phyloP scores from a whole-genome alignment of 2,888 invertebrate genomes.

The Anthophora plumipes region DNA sequence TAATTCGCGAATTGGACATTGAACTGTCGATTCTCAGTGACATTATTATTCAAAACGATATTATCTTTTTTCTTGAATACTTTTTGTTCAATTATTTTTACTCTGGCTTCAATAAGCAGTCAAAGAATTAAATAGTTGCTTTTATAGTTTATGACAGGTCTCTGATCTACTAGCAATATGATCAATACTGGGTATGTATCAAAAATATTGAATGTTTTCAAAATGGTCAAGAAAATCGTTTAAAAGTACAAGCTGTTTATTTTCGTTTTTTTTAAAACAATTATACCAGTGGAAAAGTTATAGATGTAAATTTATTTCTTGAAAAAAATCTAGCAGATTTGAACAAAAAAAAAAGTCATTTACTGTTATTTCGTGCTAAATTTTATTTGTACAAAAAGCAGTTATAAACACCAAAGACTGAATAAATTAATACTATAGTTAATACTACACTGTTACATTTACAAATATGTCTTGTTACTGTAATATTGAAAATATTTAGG shows the following conservation, averaged over 20 bases:
- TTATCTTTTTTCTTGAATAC: neutral
- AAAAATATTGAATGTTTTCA: neutral
- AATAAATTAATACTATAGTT: neutral
- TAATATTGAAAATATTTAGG: neutral
- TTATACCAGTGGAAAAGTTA: neutral
- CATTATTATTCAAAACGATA: neutral
- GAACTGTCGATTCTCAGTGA: neutral
- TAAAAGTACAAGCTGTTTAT: neutral
- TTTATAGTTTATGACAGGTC: neutral
- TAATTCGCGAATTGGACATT: slow-evolving; percentile 15
- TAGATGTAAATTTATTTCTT: neutral
- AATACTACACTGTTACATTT: neutral
- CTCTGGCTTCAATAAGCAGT: neutral
- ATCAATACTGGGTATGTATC: slow-evolving; percentile 67
- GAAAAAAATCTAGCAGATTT: neutral
- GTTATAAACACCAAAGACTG: neutral
- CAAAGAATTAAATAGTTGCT: neutral
- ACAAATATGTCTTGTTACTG: neutral
- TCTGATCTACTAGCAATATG: slow-evolving; percentile 45
- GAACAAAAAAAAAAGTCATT: too few species aligned
- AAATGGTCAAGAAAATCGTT: neutral
- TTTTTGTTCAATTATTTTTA: neutral
- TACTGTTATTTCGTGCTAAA: neutral
- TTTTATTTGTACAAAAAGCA: neutral
- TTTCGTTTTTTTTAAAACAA: neutral